phyloP scores from a whole-genome alignment of 1,140 invertebrate genomes.

The Rhopalosiphum maidis region DNA sequence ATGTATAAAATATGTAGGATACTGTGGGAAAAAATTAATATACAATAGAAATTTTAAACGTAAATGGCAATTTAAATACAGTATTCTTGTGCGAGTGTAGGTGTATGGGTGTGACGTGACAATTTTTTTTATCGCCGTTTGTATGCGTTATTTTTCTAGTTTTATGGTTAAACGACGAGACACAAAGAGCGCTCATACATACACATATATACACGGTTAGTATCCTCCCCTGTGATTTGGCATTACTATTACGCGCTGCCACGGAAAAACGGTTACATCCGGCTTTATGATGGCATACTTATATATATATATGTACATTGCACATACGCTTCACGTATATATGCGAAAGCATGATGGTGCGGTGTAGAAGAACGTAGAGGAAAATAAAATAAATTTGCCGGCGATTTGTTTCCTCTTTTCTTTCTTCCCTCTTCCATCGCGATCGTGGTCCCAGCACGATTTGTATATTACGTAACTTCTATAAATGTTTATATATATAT shows the following conservation, averaged over 20 bases:
- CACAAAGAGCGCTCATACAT: not conserved
- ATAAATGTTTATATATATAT: not conserved
- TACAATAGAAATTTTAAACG: not conserved
- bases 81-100: not conserved
- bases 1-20: not conserved
- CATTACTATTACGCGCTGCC: not conserved
- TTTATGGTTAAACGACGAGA: conserved; percentile 19
- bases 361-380: not conserved
- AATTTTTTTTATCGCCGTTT: not conserved
- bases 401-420: conserved; percentile 42
- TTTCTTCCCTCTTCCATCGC: not conserved
- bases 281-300: conserved; percentile 26
- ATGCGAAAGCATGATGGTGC: not conserved
- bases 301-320: not conserved
- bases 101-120: not conserved
- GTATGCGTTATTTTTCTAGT: not conserved
- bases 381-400: conserved; percentile 50
- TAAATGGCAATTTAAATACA: not conserved
- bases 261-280: conserved; percentile 22
- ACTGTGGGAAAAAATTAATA: not conserved
- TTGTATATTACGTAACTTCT: conserved; percentile 35
- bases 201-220: not conserved
- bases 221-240: conserved; percentile 33
- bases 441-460: conserved; percentile 1
- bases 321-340: not conserved